These are phyloP conservation scores for Malurus splendens DNA, from an alignment of 2,797 vertebrate species.

Conservation along the genomic window DNA sequence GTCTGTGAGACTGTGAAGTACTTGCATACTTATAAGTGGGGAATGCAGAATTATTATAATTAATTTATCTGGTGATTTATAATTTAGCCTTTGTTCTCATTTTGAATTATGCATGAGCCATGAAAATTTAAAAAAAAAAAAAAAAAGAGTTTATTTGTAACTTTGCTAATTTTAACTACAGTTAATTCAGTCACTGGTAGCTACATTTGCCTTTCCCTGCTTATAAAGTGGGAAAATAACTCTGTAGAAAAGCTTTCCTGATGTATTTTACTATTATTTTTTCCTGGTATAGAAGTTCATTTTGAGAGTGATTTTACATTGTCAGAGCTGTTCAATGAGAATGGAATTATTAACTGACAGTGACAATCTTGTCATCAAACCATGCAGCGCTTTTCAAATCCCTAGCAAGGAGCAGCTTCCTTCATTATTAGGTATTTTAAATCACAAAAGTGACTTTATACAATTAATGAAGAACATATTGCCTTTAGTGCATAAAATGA, in stretches of 20 bases:
- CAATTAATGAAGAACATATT: neutral
- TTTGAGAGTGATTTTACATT: neutral
- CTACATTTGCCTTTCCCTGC: neutral
- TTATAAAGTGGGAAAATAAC: neutral
- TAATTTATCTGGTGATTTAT: neutral
- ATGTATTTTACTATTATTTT: neutral
- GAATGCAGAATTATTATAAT: neutral
- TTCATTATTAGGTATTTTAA: neutral
- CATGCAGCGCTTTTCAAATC: neutral
- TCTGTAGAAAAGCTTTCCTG: neutral
- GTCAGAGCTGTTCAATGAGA: neutral
- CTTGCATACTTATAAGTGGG: neutral
- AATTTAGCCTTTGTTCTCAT: slow-evolving; percentile 20
- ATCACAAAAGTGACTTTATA: neutral
- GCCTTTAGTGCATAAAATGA: neutral
- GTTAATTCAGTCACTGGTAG: neutral
- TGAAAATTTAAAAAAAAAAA: neutral
- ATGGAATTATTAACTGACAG: neutral
- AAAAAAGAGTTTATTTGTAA: slow-evolving; percentile 6
- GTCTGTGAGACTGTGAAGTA: neutral
- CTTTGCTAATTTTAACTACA: slow-evolving; percentile 21
- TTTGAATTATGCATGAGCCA: slow-evolving; percentile 7
- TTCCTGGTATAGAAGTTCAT: neutral
- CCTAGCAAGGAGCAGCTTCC: neutral
- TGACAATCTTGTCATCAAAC: neutral